Conservation (phyloP, 2,113 vertebrate species). For the Scatophagus argus region DNA sequence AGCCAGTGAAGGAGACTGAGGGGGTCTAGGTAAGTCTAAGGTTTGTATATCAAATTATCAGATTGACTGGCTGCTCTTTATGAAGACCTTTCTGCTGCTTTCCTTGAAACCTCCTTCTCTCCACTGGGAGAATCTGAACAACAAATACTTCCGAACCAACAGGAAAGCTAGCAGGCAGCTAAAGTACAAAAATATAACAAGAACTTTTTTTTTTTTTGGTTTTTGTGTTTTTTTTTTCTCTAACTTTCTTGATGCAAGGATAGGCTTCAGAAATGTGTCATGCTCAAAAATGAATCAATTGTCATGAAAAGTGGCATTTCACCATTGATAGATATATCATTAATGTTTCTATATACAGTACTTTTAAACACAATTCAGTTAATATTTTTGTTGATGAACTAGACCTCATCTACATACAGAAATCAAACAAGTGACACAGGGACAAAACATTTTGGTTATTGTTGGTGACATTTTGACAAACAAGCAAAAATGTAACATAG, state of each 20-base stretch:
- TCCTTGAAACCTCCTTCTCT: slow-evolving; percentile 15
- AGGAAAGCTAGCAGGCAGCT: slow-evolving; percentile 66
- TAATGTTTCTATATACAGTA: slow-evolving; percentile 81
- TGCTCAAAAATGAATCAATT: slow-evolving; percentile 92
- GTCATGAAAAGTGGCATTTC: slow-evolving; percentile 92
- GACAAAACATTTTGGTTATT: slow-evolving; percentile 95
- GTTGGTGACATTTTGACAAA: slow-evolving; percentile 89
- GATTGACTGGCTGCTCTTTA: slow-evolving; percentile 23
- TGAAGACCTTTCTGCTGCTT: slow-evolving; percentile 12
- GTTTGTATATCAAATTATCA: slow-evolving; percentile 4
- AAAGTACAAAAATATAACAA: slow-evolving; percentile 80
- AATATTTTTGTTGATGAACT: slow-evolving; percentile 65
- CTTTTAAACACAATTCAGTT: slow-evolving; percentile 69
- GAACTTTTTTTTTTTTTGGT: slow-evolving; percentile 42
- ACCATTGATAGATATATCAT: slow-evolving; percentile 88
- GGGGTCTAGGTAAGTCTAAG: slow-evolving; percentile 2
- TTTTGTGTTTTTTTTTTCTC: slow-evolving; percentile 55
- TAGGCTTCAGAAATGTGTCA: slow-evolving; percentile 93
- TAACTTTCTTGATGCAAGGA: slow-evolving; percentile 82
- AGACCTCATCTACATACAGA: slow-evolving; percentile 78
- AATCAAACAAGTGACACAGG: slow-evolving; percentile 84
- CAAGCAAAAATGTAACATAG: slow-evolving; percentile 90
- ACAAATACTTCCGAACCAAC: slow-evolving; percentile 48
- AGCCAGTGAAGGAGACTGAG: slow-evolving; percentile 26
- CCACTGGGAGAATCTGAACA: slow-evolving; percentile 23